Evolutionary conservation across 2,797 vertebrate species (phyloP), one percentile per base, ranked within the genome.

Genomic region (Periparus ater): DNA sequence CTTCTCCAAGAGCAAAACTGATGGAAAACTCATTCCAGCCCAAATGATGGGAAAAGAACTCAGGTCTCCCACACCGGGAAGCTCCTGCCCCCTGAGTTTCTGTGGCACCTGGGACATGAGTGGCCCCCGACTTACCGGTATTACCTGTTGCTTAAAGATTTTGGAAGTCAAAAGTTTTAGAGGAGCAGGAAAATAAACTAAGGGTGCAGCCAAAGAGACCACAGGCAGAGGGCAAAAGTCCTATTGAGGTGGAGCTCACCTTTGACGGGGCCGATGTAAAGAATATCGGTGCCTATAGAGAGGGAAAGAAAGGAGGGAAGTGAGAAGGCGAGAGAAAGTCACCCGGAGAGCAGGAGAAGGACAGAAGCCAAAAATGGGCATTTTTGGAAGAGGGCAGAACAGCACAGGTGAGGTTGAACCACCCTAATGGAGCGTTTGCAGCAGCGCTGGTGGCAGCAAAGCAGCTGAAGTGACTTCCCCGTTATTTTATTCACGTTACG

Each of bases 221-320:
- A 96, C 91, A 97, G 95, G 96, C 65, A 96, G 89, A 94, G 95
- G 58, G 82, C 82, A 79, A 95, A 93, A 91, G 95, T 96, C 96
- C 91, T 97, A 96, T 32, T 96, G 96, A 97, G 94, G 87, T 86
- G 95, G 97, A 98, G 98, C 99, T 99, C 99, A 99, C 99, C 99
- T 99, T 99, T 99, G 96, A 99, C 98, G 97, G 99, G 99, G 98
- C 99, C 99, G 98, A 99, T 99, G 99, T 99, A 99, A 98, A 99
- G 99, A 98, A 99, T 98, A 98, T 99, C 99, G 98, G 99, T 98
- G 98, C 99, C 99, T 99, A 98, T 15, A 98, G 98, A 98, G 98
- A 97, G 98, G 98, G 98, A 98, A 98, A 98, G 96, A 98, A 96
- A 98, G 98, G 98, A 97, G 93, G 96, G 94, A 95, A 97, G 96